Conservation (phyloP, 2,888 invertebrate genomes). For the Cryptosula pallasiana region DNA sequence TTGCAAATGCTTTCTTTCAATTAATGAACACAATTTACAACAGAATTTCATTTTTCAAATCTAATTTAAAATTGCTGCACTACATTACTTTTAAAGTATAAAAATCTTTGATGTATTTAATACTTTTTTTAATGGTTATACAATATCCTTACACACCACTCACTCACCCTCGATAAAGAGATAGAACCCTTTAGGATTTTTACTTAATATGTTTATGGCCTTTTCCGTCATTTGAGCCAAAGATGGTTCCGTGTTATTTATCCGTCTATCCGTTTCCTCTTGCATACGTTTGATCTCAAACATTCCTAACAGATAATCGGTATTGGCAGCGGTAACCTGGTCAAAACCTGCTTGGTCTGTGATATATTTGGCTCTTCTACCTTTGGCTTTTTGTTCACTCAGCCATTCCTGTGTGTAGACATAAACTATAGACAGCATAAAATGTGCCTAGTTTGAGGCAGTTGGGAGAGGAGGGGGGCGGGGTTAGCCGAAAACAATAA, state of each 20-base stretch:
- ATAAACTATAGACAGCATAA: too few relatives aligned
- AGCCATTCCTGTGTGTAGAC: neutral
- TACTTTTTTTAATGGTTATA: neutral
- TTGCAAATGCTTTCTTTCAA: too few relatives aligned
- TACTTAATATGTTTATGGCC: constrained; percentile 68
- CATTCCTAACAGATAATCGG: constrained; percentile 67
- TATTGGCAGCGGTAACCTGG: constrained; percentile 56
- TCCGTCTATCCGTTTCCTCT: constrained; percentile 57
- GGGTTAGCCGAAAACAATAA: too few relatives aligned
- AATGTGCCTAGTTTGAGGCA: too few relatives aligned
- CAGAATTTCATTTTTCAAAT: too few relatives aligned
- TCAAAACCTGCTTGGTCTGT: constrained; percentile 63
- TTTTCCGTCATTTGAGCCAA: constrained; percentile 74
- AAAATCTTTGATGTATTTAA: too few relatives aligned
- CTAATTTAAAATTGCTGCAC: too few relatives aligned
- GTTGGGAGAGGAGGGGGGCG: too few relatives aligned
- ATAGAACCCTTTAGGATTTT: constrained; percentile 66
- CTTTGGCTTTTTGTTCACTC: neutral
- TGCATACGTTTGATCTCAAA: constrained; percentile 63
- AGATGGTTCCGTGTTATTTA: constrained; percentile 59
- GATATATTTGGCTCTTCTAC: constrained; percentile 55
- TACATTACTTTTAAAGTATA: too few relatives aligned
- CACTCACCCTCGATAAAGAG: constrained; percentile 61
- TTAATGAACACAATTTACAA: too few relatives aligned
- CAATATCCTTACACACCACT: neutral